These are phyloP conservation scores for Drosophila saltans DNA, from an alignment of 1,140 invertebrate species.

Conservation along the genomic window DNA sequence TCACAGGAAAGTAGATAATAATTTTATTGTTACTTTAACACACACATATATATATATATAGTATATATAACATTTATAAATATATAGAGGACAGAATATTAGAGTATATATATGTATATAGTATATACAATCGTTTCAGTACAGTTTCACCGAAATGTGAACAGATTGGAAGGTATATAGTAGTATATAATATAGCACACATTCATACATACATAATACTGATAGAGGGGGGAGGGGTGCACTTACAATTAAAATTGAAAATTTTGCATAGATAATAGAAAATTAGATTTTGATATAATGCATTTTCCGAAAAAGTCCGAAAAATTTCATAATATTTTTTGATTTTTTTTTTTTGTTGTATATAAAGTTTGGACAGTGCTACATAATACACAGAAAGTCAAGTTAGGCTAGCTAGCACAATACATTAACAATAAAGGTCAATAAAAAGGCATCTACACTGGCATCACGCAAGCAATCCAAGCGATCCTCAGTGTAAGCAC, in stretches of 20 bases:
- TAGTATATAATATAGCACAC: slow-evolving; percentile 20
- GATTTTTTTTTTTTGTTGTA: not conserved
- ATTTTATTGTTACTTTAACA: slow-evolving; percentile 66
- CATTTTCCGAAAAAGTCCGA: slow-evolving; percentile 45
- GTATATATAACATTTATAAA: slow-evolving; percentile 9
- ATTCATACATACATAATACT: slow-evolving; percentile 30
- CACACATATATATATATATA: slow-evolving; percentile 38
- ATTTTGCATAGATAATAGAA: slow-evolving; percentile 31
- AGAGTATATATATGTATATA: slow-evolving; percentile 27
- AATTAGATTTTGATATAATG: slow-evolving; percentile 19
- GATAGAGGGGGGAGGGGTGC: slow-evolving; percentile 18
- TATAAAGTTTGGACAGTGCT: slow-evolving; percentile 38
- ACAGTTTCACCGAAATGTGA: slow-evolving; percentile 51
- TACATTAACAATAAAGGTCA: slow-evolving; percentile 27
- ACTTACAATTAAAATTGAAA: slow-evolving; percentile 24
- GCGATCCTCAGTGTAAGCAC: not conserved
- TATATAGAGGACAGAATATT: slow-evolving; percentile 32
- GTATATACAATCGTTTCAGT: slow-evolving; percentile 55
- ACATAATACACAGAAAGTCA: slow-evolving; percentile 34
- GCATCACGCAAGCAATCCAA: not conserved
- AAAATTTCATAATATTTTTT: not conserved
- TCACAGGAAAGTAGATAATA: slow-evolving; percentile 72
- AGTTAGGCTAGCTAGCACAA: slow-evolving; percentile 1
- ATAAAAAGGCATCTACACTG: slow-evolving; percentile 24
- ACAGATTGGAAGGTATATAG: slow-evolving; percentile 15